These are phyloP conservation scores for Setipinna tenuifilis DNA, from an alignment of 2,797 vertebrate species.

Conservation along the genomic window DNA sequence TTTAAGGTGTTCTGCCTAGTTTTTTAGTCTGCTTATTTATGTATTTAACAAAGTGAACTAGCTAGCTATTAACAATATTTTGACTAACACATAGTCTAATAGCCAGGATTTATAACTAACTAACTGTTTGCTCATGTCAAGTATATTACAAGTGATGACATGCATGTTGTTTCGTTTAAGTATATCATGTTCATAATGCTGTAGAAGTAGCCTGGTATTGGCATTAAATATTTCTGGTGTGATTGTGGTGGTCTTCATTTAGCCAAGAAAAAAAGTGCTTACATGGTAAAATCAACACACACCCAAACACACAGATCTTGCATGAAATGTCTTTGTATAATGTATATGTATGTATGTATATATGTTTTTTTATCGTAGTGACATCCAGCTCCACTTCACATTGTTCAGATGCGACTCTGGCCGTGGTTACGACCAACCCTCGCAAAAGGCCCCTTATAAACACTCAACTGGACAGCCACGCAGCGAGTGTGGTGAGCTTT, in stretches of 20 bases:
- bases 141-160: neutral
- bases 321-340: neutral
- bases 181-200: neutral
- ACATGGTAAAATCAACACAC: neutral
- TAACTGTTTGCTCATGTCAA: neutral
- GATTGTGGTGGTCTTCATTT: neutral
- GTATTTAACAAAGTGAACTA: neutral
- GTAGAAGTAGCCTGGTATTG: neutral
- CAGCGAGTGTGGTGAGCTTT: neutral
- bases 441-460: neutral
- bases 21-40: neutral
- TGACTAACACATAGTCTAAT: neutral
- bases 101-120: neutral
- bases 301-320: neutral
- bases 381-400: neutral
- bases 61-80: neutral
- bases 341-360: neutral
- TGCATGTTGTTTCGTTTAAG: neutral
- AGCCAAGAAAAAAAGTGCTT: neutral
- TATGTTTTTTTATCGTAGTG: neutral
- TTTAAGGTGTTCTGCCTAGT: neutral
- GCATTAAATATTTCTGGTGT: neutral
- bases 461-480: neutral
- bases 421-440: neutral
- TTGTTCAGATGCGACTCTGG: neutral